Evolutionary conservation across 2,888 invertebrate species (phyloP), one percentile per base, ranked within the genome.

Genomic region (Loripinus fragilis): DNA sequence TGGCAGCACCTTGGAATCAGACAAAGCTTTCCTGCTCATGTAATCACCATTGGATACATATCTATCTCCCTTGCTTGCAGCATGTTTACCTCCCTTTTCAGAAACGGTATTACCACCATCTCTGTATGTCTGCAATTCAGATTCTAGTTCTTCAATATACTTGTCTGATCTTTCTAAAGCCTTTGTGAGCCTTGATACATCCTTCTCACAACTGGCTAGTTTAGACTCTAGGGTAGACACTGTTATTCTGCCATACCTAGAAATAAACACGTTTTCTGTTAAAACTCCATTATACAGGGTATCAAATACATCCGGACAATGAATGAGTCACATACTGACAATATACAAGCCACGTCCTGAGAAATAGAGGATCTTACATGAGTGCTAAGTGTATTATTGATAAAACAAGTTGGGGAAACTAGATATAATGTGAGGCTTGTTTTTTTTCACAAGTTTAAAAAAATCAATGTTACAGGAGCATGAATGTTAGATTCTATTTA

Each of bases 211-310:
- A 48, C 80, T 81, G 30, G 91, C 90, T 41, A 92, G 73, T 73
- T 92, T 91, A 2, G 89, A 74, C 79, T 93, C 92, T 48, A 93
- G 78, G 5, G 92, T 90, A 30, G 91, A 89, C 7, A 93, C 92
- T 35, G 93, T 92, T 60, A 85, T 87, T 55, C 92, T 86, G 0
- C 92, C 92, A 87, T 88, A 91, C 68, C 93, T 93, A 85, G 5
- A 87, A 86, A 41, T 38, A 38, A 38, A 38, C 12, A 8, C 38
- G n/a, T n/a, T n/a, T n/a, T n/a, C n/a, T n/a, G n/a, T n/a, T n/a
- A n/a, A n/a, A n/a, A n/a, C n/a, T n/a, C n/a, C n/a, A n/a, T n/a
- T n/a, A n/a, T n/a, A n/a, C n/a, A n/a, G n/a, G n/a, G n/a, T n/a
- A n/a, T n/a, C n/a, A n/a, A n/a, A n/a, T n/a, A n/a, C n/a, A n/a